Evolutionary conservation across 1,140 invertebrate species (phyloP).

Genomic region (Drosophila aff.): DNA sequence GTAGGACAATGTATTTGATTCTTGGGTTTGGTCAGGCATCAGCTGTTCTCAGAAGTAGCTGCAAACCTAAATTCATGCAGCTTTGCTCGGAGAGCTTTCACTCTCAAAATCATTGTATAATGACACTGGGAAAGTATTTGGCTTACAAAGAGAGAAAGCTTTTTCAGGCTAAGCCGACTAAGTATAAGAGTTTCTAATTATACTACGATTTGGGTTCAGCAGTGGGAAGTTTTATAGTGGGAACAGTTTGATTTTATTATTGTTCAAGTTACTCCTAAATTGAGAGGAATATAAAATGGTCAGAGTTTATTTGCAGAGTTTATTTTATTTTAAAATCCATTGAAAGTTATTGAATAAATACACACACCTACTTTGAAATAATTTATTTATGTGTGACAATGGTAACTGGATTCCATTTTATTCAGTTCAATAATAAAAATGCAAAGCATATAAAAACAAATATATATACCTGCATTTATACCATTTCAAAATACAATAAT

Average conservation of each 20-base stretch:
- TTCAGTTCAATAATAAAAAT: too few species aligned
- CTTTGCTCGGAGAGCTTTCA: conserved; percentile 31
- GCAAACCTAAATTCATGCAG: conserved; percentile 3
- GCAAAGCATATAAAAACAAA: background rate
- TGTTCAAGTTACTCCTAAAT: too few species aligned
- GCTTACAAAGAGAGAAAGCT: conserved; percentile 30
- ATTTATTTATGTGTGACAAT: background rate
- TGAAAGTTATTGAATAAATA: background rate
- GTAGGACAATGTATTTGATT: background rate
- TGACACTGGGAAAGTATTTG: conserved; percentile 11
- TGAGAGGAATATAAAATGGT: too few species aligned
- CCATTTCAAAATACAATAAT: too few species aligned
- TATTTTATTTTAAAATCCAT: background rate
- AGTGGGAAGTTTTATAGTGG: conserved; percentile 31
- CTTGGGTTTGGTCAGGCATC: conserved; percentile 37
- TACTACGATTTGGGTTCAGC: background rate
- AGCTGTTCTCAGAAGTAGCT: conserved; percentile 25
- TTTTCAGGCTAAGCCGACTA: conserved; percentile 5
- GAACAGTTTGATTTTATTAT: conserved; percentile 20
- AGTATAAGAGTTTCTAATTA: conserved; percentile 31
- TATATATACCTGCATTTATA: background rate
- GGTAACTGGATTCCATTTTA: background rate
- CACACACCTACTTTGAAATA: background rate
- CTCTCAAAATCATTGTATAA: conserved; percentile 41
- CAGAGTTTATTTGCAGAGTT: too few species aligned